phyloP scores from a whole-genome alignment of 1,140 invertebrate genomes.

The Apolygus lucorum region DNA sequence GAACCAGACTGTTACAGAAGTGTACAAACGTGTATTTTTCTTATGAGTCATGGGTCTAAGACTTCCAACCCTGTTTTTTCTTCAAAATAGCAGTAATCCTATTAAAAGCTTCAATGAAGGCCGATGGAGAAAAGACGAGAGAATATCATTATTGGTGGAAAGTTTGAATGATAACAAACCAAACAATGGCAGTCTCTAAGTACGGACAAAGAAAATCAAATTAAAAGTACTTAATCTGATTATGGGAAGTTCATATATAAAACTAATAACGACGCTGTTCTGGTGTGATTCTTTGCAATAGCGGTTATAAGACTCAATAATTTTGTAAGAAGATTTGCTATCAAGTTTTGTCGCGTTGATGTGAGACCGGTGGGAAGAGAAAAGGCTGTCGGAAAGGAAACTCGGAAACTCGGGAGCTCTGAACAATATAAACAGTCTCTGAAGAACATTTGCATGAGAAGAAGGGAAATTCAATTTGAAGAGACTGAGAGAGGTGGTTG shows the following conservation, averaged over 20 bases:
- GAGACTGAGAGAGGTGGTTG: neutral
- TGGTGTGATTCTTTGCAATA: neutral
- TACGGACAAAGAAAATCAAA: neutral
- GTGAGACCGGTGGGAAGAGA: neutral
- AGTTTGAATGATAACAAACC: neutral
- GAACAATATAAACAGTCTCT: neutral
- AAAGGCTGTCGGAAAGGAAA: neutral
- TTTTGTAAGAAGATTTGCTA: neutral
- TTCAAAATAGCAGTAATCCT: too few species aligned
- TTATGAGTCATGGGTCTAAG: too few species aligned
- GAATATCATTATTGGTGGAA: neutral
- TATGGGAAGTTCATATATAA: neutral
- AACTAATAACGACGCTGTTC: neutral
- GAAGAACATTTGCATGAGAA: neutral
- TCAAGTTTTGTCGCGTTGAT: neutral
- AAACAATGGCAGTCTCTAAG: neutral
- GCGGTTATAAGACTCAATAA: neutral
- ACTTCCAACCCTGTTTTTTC: too few species aligned
- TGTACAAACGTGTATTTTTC: too few species aligned
- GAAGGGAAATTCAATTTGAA: neutral
- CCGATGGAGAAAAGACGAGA: neutral
- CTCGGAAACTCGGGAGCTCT: neutral
- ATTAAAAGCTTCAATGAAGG: too few species aligned
- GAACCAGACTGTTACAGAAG: too few species aligned
- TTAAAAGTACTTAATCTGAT: neutral